phyloP scores from a whole-genome alignment of 2,113 vertebrate species.

The Ochotona princeps region DNA sequence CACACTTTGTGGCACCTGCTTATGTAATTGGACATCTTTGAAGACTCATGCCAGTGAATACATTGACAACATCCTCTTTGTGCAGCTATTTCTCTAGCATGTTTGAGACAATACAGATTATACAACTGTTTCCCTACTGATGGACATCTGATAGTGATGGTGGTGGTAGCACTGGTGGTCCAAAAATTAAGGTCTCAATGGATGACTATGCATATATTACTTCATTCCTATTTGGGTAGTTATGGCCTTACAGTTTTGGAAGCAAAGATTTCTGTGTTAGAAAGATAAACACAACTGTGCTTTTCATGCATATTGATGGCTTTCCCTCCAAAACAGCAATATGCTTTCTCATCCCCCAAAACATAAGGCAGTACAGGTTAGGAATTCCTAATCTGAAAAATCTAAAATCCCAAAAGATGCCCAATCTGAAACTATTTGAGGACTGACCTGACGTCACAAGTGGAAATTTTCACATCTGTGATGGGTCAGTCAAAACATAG shows the following conservation, averaged over 20 bases:
- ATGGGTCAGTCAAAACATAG: too few species aligned
- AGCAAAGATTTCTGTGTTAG: not conserved
- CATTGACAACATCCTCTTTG: not conserved
- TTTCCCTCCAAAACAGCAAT: not conserved
- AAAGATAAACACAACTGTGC: not conserved
- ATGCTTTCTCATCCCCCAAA: not conserved
- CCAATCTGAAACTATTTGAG: too few species aligned
- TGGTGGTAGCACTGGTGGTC: not conserved
- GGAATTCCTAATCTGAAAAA: too few species aligned
- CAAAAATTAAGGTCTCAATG: not conserved
- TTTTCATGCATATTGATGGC: not conserved
- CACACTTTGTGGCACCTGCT: not conserved
- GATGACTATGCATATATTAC: not conserved
- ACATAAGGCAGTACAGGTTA: not conserved
- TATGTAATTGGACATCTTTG: not conserved
- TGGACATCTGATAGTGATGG: not conserved
- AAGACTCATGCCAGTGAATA: not conserved
- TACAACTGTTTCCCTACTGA: not conserved
- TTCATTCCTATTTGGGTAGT: conserved; percentile 28
- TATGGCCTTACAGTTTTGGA: conserved; percentile 19
- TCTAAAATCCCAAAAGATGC: too few species aligned
- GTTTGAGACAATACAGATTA: not conserved
- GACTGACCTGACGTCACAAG: too few species aligned
- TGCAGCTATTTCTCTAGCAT: not conserved
- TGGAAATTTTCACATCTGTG: too few species aligned